Percentiles rank a stretch among this genome's conserved stretches.
Evolutionary conservation across 2,113 vertebrate species (phyloP).

Genomic region (Vulpes lagopus): DNA sequence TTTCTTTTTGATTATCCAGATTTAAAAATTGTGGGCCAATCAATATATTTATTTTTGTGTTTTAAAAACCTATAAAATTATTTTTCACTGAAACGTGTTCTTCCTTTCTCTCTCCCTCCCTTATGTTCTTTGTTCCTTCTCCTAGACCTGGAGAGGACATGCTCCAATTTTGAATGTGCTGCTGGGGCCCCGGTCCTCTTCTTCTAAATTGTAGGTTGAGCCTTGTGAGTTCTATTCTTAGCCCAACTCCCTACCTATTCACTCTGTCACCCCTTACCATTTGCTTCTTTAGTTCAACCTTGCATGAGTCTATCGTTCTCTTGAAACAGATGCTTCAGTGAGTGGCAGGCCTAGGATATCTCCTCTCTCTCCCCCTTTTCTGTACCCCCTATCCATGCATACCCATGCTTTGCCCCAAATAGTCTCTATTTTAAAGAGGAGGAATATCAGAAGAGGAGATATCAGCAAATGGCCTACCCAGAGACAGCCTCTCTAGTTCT

Average conservation of each 20-base stretch:
- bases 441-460: neutral
- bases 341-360: no score
- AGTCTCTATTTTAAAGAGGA: neutral
- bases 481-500: neutral
- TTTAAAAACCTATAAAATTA: constrained; percentile 1
- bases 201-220: neutral
- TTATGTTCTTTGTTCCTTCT: neutral
- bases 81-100: neutral
- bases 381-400: rapidly evolving
- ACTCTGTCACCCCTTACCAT: neutral
- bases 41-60: neutral
- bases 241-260: neutral
- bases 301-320: neutral
- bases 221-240: neutral
- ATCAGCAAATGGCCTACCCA: neutral
- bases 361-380: neutral
- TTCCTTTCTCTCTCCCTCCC: neutral
- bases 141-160: neutral
- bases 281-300: neutral
- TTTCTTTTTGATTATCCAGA: neutral
- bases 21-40: neutral
- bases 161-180: neutral
- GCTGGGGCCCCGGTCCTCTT: neutral
- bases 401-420: neutral
- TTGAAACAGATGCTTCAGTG: neutral